Evolutionary conservation across 2,113 vertebrate species (phyloP).

Genomic region (Pardalotus punctatus): DNA sequence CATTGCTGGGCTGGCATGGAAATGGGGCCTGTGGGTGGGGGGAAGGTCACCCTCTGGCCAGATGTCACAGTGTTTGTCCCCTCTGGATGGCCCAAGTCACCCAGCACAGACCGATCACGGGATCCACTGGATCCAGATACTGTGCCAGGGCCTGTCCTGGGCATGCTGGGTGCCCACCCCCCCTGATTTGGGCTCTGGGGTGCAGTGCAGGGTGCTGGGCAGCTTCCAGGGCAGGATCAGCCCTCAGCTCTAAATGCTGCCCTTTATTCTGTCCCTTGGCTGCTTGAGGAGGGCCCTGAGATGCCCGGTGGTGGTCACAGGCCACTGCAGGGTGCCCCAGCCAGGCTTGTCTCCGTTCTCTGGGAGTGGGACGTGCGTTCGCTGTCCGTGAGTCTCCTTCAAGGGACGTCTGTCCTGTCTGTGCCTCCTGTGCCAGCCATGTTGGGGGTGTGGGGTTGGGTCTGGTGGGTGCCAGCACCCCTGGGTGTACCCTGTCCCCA

Average conservation of each 20-base stretch:
- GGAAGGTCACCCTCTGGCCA: neutral
- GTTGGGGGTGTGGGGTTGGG: neutral
- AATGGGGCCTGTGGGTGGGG: neutral
- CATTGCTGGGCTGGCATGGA: neutral
- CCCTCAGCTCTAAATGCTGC: neutral
- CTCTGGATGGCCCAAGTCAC: neutral
- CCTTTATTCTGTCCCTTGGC: neutral
- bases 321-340: neutral
- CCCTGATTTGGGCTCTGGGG: neutral
- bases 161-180: neutral
- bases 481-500: neutral
- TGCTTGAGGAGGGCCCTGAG: neutral
- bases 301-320: rapidly evolving
- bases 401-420: conserved; percentile 23
- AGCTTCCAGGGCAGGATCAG: neutral
- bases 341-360: neutral
- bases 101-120: neutral
- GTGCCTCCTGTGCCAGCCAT: neutral
- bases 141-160: neutral
- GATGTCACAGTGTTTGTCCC: neutral
- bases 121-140: neutral
- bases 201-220: neutral
- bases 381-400: conserved; percentile 25
- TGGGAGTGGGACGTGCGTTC: neutral
- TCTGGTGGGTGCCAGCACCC: neutral